These are phyloP conservation scores for Chrysina gloriosa DNA, from an alignment of 2,888 invertebrate genomes.

Conservation along the genomic window DNA sequence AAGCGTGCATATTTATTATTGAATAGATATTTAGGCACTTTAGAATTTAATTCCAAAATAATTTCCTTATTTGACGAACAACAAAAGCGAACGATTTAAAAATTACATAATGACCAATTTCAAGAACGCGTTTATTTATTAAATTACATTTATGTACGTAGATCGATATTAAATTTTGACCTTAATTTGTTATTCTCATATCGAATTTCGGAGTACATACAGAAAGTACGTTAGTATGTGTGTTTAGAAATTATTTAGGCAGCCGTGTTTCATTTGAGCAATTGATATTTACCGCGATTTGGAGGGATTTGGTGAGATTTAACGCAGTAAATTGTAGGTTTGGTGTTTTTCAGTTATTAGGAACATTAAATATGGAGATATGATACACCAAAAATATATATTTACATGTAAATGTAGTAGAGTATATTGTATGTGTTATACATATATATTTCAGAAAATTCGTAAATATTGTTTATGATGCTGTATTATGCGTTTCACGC, in stretches of 20 bases:
- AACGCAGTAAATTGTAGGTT: neutral
- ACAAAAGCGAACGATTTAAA: slow-evolving; percentile 26
- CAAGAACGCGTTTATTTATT: neutral
- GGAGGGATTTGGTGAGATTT: slow-evolving; percentile 22
- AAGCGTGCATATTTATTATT: slow-evolving; percentile 8
- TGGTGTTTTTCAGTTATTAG: neutral
- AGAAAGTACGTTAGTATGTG: neutral
- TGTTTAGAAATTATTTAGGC: neutral
- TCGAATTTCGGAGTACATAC: neutral
- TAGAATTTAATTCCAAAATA: slow-evolving; percentile 33
- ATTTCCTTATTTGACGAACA: slow-evolving; percentile 12
- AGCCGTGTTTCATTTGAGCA: slow-evolving; percentile 26
- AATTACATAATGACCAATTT: slow-evolving; percentile 28
- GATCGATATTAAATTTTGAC: slow-evolving; percentile 13
- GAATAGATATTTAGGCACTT: slow-evolving; percentile 31
- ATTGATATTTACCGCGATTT: neutral
- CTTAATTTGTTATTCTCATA: neutral
- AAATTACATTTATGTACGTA: neutral
- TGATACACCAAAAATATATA: neutral
- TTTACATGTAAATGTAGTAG: slow-evolving; percentile 1
- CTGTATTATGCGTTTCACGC: too few relatives aligned
- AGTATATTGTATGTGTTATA: neutral
- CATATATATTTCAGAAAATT: neutral
- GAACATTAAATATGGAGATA: slow-evolving; percentile 1
- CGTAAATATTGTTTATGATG: too few relatives aligned